Percentiles rank a stretch among this genome's conserved stretches.
These are phyloP conservation scores for Siderastrea radians DNA, from an alignment of 92 coral and sea anemone species.

Conservation along the genomic window DNA sequence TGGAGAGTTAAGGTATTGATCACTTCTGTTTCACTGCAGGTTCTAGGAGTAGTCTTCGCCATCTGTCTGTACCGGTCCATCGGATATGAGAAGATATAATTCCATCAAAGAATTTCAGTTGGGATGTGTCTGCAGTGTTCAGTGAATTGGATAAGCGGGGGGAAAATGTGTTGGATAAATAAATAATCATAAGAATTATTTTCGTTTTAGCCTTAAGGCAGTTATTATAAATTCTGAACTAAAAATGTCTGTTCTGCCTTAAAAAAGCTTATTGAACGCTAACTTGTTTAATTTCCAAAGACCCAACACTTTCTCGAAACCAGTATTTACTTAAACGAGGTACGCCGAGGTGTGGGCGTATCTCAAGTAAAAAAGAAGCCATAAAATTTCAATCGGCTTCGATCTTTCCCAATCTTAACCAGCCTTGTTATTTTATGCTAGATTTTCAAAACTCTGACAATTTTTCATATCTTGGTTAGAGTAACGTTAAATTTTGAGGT, in stretches of 20 bases:
- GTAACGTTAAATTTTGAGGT: too few species aligned
- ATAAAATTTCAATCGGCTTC: too few species aligned
- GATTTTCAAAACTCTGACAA: too few species aligned
- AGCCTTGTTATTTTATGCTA: too few species aligned
- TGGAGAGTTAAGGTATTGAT: background rate
- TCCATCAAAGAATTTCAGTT: background rate
- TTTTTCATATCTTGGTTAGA: too few species aligned
- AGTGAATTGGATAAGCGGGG: background rate
- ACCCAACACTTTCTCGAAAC: background rate
- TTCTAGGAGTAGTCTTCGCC: slow-evolving; percentile 93
- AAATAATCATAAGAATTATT: too few species aligned
- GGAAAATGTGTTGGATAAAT: background rate
- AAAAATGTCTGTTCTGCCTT: background rate
- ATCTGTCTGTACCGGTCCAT: slow-evolving; percentile 94
- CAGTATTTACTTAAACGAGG: too few species aligned
- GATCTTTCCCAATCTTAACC: too few species aligned
- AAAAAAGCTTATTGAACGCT: background rate
- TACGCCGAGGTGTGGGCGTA: too few species aligned
- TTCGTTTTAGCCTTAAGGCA: slow-evolving; percentile 2
- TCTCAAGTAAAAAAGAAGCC: too few species aligned
- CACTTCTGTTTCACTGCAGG: slow-evolving; percentile 57
- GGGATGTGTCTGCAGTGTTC: background rate
- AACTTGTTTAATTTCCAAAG: background rate
- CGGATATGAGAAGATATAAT: slow-evolving; percentile 95
- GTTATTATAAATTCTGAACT: background rate